Conservation (phyloP, 2,113 vertebrate species). For the Carassius gibelio region DNA sequence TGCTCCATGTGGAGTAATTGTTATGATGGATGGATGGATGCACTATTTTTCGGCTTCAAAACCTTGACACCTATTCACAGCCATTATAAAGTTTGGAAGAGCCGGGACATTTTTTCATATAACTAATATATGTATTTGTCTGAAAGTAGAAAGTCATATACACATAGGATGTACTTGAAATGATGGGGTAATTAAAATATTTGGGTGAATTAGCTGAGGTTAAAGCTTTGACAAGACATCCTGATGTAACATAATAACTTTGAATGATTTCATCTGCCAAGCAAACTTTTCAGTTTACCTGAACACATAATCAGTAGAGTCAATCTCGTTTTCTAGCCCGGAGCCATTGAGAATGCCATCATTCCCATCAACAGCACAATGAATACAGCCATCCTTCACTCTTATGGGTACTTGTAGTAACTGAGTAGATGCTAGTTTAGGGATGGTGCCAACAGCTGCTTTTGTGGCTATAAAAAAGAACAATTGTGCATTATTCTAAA, state of each 20-base stretch:
- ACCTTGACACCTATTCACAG: too few species aligned
- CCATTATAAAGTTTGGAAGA: too few species aligned
- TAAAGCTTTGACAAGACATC: neutral
- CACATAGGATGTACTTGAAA: too few species aligned
- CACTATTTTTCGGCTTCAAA: too few species aligned
- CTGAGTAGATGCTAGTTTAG: slow-evolving; percentile 76
- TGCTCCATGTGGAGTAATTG: too few species aligned
- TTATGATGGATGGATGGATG: too few species aligned
- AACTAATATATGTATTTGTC: too few species aligned
- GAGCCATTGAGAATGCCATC: slow-evolving; percentile 86
- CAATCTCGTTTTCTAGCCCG: slow-evolving; percentile 80
- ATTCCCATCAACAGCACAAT: slow-evolving; percentile 85
- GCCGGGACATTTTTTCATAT: too few species aligned
- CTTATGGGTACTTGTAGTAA: slow-evolving; percentile 54
- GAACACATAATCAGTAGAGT: slow-evolving; percentile 85
- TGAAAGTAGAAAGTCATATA: too few species aligned
- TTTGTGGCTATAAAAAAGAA: slow-evolving; percentile 74
- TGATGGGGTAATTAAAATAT: too few species aligned
- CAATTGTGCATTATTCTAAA: neutral
- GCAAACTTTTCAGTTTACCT: slow-evolving; percentile 70
- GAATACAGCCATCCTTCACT: slow-evolving; percentile 69
- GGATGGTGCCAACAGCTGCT: slow-evolving; percentile 73
- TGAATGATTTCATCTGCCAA: neutral
- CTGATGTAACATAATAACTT: neutral
- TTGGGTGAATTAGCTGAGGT: too few species aligned